Base-by-base conservation (phyloP, 2,113 vertebrate species). In the Peucedramus taeniatus region DNA sequence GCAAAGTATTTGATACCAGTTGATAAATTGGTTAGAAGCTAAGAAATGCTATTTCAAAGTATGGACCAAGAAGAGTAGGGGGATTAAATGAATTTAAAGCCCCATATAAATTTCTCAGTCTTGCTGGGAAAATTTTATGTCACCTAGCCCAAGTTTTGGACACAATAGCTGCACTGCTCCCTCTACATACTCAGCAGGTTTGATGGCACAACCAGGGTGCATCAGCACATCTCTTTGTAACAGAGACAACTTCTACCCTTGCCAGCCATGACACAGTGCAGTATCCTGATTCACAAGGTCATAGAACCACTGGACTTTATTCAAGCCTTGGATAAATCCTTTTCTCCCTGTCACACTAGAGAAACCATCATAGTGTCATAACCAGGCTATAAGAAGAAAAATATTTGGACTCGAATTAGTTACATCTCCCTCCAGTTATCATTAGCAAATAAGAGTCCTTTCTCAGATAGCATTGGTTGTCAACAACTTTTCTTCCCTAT, bases 221-320 rank as follows among this genome's bases (percentile, higher is more conserved):
- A 27, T 47, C 33, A 39, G 23, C 13, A 68, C 30, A 6, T 68
- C 26, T 75, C 19, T 68, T 35, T 45, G 39, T 54, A 47, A 50
- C 45, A 81, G 2, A 84, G 30, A 87, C 2, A 45, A 37, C 42
- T 70, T n/a, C 37, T 75, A 0, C 14, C 74, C 39, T 60, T 83
- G 11, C 33, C 2, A 4, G 24, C 53, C 2, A 7, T 39, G 35
- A 68, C 37, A 60, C 15, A 70, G 18, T 7, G 13, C 1, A 1
- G 1, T 15, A 26, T 37, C 40, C 15, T 69, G 83, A 56, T 39
- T 89, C 45, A 23, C 19, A 57, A 40, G 22, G 4, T 69, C 4
- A 3, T 15, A 69, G 47, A 85, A 68, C 42, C 24, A 61, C 22
- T 64, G 39, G 24, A 56, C 17, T 69, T 84, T 14, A 42, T 56